Base-by-base conservation (phyloP, 2,113 vertebrate genomes). In the Gambusia affinis region DNA sequence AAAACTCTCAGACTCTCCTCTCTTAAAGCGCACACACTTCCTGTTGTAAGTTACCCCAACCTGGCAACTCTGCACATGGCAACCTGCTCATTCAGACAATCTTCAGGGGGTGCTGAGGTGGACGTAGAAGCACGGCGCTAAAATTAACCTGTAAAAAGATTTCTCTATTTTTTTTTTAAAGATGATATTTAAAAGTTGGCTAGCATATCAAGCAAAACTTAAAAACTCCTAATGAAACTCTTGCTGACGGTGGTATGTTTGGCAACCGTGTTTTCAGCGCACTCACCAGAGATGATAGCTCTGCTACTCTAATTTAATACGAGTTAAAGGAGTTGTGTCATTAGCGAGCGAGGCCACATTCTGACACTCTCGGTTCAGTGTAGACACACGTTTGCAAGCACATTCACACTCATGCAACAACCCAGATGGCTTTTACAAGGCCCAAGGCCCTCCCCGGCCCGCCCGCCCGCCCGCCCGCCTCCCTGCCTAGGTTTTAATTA, bases 391-490 rank as follows among this genome's bases (percentile, higher is more conserved):
- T 68, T 66, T 28, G 65, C 64, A 60, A 65, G 33, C 33, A 15
- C 64, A 65, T 70, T 42, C 71, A 61, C 73, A 72, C 81, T 80
- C 86, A 84, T 75, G 82, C 89, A 82, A 77, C 72, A 90, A 81
- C 87, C 84, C 92, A 93, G 91, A 93, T 93, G 92, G 87, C 80
- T 91, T 93, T 93, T 92, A 93, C 91, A 92, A 92, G 92, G 87
- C 89, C 88, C 87, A 81, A 85, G 91, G 89, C 89, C 84, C 83
- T 91, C 83, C 80, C 81, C 80, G 78, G 82, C 80, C 92, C 87
- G 86, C 82, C 86, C 72, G 87, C 88, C 86, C 72, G 87, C 88
- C 89, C 88, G 88, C 81, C 44, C 39, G 39, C 14, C 39, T 42
- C 12, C 86, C 85, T 78, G 90, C 89, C 90, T 90, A 83, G 82